Evolutionary conservation across 2,113 vertebrate genomes (phyloP), one percentile per base, ranked within the genome.

Genomic region (Semicossyphus pulcher): DNA sequence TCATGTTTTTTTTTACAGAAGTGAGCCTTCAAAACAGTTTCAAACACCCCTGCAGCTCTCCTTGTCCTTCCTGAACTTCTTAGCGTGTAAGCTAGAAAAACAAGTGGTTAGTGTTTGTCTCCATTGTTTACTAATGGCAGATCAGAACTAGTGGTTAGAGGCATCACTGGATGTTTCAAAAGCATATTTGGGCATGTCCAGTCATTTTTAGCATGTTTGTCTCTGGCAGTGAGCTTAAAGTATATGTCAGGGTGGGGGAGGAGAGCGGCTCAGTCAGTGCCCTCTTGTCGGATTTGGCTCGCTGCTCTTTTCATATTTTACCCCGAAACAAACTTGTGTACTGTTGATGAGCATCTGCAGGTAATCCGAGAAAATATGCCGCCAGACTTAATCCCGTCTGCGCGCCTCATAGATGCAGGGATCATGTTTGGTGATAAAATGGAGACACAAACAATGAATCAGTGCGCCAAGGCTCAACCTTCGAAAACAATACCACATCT

Each of bases 121-220:
- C 18, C 25, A 53, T 63, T 81, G 63, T 82, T 81, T 81, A 71
- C 76, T 54, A 79, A 78, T 82, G 56, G 32, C 49, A 76, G 54
- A 76, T 79, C n/a, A 36, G 66, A 85, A 79, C 63, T 52, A 44
- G 76, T 76, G 18, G 58, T 86, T 88, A 81, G 5, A 71, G 21
- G 58, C 44, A 79, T 76, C 36, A 49, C n/a, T 45, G 10, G 39
- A 70, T 39, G 54, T 80, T 82, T 84, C 48, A 66, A 86, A 78
- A 29, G 60, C 87, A 85, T 72, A 79, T 79, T 84, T 75, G 62
- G 84, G 71, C 84, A 83, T 66, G 86, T 81, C 76, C 78, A 81
- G 76, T 71, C 77, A 63, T 70, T 84, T 51, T 80, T 47, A 81
- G 61, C 44, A 68, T 71, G 76, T 83, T 31, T 60, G 34, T 73